Evolutionary conservation across 2,888 invertebrate species (phyloP).

Genomic region (Drosophila flavopinicola): DNA sequence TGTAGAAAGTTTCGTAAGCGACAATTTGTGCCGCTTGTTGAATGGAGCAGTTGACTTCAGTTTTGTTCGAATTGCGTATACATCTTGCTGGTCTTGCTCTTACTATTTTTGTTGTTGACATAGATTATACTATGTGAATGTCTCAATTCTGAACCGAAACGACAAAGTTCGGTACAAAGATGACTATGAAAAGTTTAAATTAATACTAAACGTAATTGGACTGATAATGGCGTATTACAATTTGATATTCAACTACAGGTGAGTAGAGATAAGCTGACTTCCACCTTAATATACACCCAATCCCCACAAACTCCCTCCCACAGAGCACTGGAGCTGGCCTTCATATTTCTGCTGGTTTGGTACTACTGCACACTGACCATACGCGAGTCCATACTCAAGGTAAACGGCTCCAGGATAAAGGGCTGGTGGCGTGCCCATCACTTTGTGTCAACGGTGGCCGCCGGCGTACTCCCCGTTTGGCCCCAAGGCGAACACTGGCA

Average conservation of each 20-base stretch:
- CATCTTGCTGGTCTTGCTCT: slow-evolving; percentile 26
- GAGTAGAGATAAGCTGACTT: slow-evolving; percentile 71
- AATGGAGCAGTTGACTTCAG: slow-evolving; percentile 29
- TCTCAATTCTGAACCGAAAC: slow-evolving; percentile 97
- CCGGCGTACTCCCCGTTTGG: slow-evolving; percentile 98
- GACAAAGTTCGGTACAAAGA: slow-evolving; percentile 98
- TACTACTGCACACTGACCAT: slow-evolving; percentile 99
- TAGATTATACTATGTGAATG: slow-evolving; percentile 98
- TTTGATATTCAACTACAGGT: slow-evolving; percentile 93
- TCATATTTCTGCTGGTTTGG: slow-evolving; percentile 98
- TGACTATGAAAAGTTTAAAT: slow-evolving; percentile 99
- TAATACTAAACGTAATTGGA: slow-evolving; percentile 96
- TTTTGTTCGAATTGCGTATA: slow-evolving; percentile 30
- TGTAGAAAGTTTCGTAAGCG: slow-evolving; percentile 16
- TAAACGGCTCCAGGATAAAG: slow-evolving; percentile 98
- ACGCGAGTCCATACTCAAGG: slow-evolving; percentile 98
- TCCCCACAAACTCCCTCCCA: no score
- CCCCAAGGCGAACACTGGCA: slow-evolving; percentile 97
- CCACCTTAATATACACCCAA: no score
- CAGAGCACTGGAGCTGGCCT: slow-evolving; percentile 93
- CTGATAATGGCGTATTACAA: slow-evolving; percentile 94
- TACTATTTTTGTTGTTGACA: background rate
- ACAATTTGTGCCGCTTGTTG: slow-evolving; percentile 54
- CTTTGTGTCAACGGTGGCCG: slow-evolving; percentile 97
- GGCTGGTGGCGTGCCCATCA: slow-evolving; percentile 99